Percentiles rank a stretch among this genome's conserved stretches.
Conservation (phyloP, 2,888 invertebrate genomes). For the Molanna angustata region DNA sequence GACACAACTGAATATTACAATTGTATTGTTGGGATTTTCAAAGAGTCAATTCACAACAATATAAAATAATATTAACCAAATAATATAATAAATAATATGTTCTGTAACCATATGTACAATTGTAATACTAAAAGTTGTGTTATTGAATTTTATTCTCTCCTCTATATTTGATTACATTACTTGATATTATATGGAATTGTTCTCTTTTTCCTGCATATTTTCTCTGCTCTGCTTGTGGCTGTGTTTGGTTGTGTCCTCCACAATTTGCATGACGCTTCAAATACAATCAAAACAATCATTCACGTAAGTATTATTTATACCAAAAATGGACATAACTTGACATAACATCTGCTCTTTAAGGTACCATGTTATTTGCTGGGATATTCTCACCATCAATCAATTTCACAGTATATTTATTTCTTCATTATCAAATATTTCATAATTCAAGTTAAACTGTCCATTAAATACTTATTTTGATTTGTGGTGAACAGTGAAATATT, state of each 20-base stretch:
- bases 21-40: too few relatives aligned
- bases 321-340: slow-evolving; percentile 33
- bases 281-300: slow-evolving; percentile 63
- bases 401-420: too few relatives aligned
- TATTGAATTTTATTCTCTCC: slow-evolving; percentile 31
- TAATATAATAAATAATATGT: too few relatives aligned
- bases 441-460: too few relatives aligned
- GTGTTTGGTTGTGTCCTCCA: slow-evolving; percentile 79
- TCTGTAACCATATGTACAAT: too few relatives aligned
- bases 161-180: slow-evolving; percentile 20
- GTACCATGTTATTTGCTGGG: slow-evolving; percentile 20
- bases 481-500: slow-evolving; percentile 11
- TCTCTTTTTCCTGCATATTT: slow-evolving; percentile 69
- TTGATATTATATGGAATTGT: slow-evolving; percentile 62
- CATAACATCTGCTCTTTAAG: slow-evolving; percentile 24
- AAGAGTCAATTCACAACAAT: too few relatives aligned
- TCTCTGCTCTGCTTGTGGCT: slow-evolving; percentile 81
- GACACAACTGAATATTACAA: slow-evolving; percentile 11
- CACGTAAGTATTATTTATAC: slow-evolving; percentile 66
- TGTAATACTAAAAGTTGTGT: slow-evolving; percentile 13
- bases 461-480: slow-evolving; percentile 11
- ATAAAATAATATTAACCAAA: too few relatives aligned
- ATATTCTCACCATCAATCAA: slow-evolving; percentile 16
- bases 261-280: slow-evolving; percentile 76
- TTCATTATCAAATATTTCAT: too few relatives aligned